A percentile compares a stretch with the other conserved stretches of the same genome.
Evolutionary conservation across 2,113 vertebrate genomes (phyloP).

Genomic region (Zapus hudsonius): DNA sequence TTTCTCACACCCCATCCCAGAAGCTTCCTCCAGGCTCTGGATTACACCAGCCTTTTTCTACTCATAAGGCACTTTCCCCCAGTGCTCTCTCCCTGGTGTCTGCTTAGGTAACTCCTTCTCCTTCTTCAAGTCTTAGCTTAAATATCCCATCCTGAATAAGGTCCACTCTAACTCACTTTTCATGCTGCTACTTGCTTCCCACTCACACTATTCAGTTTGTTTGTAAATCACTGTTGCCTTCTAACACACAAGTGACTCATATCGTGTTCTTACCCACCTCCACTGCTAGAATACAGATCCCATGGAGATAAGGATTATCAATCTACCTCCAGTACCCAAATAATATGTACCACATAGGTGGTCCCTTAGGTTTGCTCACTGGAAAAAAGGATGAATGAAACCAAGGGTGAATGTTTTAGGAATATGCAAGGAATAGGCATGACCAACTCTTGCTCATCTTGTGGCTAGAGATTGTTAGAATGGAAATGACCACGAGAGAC

Average conservation of each 20-base stretch:
- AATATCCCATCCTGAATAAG: neutral
- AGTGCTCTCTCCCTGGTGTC: neutral
- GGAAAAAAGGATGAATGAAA: neutral
- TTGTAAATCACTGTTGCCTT: neutral
- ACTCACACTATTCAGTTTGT: neutral
- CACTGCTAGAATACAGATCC: neutral
- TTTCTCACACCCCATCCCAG: neutral
- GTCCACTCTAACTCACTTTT: neutral
- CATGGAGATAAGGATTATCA: neutral
- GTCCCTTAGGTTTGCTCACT: neutral
- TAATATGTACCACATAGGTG: neutral
- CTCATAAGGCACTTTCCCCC: neutral
- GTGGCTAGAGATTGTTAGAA: no score
- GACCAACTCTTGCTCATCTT: neutral
- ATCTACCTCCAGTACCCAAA: neutral
- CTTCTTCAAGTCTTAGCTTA: conserved; percentile 4
- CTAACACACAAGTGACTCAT: neutral
- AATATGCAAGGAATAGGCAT: neutral
- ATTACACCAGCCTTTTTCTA: neutral
- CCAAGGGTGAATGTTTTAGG: neutral
- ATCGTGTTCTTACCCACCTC: neutral
- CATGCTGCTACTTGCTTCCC: neutral
- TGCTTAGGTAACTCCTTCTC: neutral
- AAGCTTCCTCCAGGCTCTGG: neutral
- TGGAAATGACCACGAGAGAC: no score